Evolutionary conservation across 2,113 vertebrate genomes (phyloP), one percentile per base, ranked within the genome.

Genomic region (Sterrhoptilus dennistouni): DNA sequence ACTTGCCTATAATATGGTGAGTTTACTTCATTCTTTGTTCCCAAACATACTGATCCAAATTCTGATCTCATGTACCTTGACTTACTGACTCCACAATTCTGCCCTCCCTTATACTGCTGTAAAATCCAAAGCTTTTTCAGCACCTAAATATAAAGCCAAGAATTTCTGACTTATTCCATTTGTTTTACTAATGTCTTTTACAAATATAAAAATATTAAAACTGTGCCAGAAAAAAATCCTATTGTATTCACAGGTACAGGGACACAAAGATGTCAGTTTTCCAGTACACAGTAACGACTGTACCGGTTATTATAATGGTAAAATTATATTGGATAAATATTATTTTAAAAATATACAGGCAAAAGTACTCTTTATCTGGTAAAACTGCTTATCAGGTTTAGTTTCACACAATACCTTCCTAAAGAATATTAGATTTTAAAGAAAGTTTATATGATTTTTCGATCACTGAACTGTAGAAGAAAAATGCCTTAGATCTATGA

Each of bases 11-110:
- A 69, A 69, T 33, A 89, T 3, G 7, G 20, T 60, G 66, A 90
- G 31, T 74, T 91, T 71, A 60, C 61, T 84, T 89, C 50, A 70
- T 36, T 93, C 56, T 63, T 87, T 81, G 42, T 54, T 91, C 66
- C 54, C 59, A 87, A 93, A 89, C 20, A 57, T 35, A 71, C 64
- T 22, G 56, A 89, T 95, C 86, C 95, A 95, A 96, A 87, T 71
- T 89, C 80, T 95, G 91, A 96, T 40, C 74, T 95, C 91, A 96
- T 87, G 59, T 69, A 87, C 70, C 53, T 89, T 89, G 65, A 87
- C 65, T 40, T 76, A 72, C 49, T 84, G 69, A 72, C 65, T 89
- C 70, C 74, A 50, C 31, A 69, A 91, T 87, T 72, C 60, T 81
- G 22, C 16, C 13, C 57, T 72, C 36, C 27, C 29, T 72, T 72